Evolutionary conservation across 2,888 invertebrate species (phyloP), one percentile per base, ranked within the genome.

Genomic region (Lysandra coridon): DNA sequence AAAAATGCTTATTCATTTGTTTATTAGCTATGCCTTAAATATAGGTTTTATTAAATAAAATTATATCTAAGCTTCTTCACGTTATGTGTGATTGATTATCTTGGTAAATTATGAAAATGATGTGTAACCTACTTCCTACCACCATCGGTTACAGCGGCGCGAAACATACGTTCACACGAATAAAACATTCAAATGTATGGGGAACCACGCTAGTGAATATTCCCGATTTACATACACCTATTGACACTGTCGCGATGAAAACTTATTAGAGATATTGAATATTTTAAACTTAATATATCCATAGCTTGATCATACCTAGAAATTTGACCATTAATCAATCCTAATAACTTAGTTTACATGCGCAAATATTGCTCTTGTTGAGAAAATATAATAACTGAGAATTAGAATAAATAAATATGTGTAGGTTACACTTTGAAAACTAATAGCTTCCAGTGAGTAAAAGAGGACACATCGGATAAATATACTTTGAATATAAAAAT

Each of bases 161-260:
- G 80, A 57, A 62, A 79, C 79, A 79, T 44, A 78, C 80, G 81
- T 75, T 80, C 79, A 49, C 69, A 80, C 79, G 78, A 81, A 83
- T 83, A 81, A 83, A 84, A 83, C 80, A 83, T 84, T 82, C 82
- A 84, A 80, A 82, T 80, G 80, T 81, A 81, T 80, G 83, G 74
- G 53, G 79, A 78, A 73, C 80, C 79, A 80, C 73, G 80, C 76
- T 80, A 62, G 76, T 69, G 23, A 60, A 78, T 60, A 78, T 79
- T 80, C 80, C 77, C 73, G 62, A 81, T 80, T 80, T 78, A 62
- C 78, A 78, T 78, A 33, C 40, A 77, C 76, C 76, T 77, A 77
- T 77, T 77, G 53, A 53, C 76, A 77, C 76, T 7, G 62, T 78
- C 60, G 78, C 33, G 30, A 5, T 5, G n/a, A 37, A 78, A 78